Conservation (phyloP, 2,888 invertebrate genomes). For the Rhagonycha fulva region DNA sequence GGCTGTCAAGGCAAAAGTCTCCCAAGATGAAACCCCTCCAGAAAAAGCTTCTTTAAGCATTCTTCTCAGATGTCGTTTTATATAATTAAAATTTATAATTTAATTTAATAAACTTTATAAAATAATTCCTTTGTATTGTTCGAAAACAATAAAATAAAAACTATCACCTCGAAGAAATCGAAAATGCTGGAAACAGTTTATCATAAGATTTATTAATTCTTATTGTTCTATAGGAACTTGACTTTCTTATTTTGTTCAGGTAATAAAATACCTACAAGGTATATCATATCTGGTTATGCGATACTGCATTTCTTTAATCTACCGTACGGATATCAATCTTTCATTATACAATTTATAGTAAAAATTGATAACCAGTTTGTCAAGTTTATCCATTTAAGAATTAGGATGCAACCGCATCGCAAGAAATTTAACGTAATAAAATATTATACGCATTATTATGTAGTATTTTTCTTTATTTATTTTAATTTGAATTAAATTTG, state of each 20-base stretch:
- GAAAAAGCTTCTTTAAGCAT: no score
- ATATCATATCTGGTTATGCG: not conserved
- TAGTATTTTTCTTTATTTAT: no score
- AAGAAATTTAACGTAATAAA: no score
- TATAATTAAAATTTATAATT: no score
- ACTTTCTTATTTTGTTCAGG: not conserved
- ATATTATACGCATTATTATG: no score
- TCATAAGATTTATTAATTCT: not conserved
- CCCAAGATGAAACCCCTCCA: no score
- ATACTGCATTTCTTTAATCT: not conserved
- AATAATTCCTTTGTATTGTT: no score
- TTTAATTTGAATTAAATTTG: no score
- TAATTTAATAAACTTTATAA: no score
- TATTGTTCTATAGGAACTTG: not conserved
- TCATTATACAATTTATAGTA: not conserved
- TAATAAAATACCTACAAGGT: not conserved
- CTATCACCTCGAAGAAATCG: not conserved
- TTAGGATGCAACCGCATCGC: not conserved
- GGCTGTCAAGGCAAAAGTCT: no score
- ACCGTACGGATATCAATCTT: not conserved
- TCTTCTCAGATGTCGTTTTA: no score
- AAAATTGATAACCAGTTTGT: not conserved
- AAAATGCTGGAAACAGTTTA: not conserved
- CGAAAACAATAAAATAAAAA: no score
- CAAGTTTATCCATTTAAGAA: not conserved